These are phyloP conservation scores for Sthenelais limicola DNA, from an alignment of 2,888 invertebrate genomes.

Conservation along the genomic window DNA sequence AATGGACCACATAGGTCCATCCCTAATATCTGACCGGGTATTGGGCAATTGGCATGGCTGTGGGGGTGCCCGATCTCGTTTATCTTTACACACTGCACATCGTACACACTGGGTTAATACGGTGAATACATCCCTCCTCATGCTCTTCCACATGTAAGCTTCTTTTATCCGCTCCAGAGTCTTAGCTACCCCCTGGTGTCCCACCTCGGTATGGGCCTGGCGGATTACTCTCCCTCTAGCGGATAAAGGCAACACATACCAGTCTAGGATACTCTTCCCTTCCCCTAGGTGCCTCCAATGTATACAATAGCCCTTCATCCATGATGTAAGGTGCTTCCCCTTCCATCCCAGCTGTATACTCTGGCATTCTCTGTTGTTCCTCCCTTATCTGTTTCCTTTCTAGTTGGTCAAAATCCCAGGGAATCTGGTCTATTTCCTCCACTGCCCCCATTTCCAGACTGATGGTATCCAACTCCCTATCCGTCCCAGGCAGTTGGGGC, in stretches of 20 bases:
- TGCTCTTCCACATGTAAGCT: conserved; percentile 3
- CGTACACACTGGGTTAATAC: background rate
- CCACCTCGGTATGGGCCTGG: background rate
- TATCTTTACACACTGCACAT: background rate
- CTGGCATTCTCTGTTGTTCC: background rate
- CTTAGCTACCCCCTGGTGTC: conserved; percentile 2
- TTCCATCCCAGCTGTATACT: background rate
- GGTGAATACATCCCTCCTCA: background rate
- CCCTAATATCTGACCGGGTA: background rate
- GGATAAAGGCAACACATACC: background rate
- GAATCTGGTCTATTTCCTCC: background rate
- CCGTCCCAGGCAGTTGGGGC: background rate
- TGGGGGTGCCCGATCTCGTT: background rate
- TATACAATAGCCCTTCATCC: background rate
- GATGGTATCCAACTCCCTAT: too few relatives aligned
- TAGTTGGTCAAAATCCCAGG: background rate
- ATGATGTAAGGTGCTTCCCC: background rate
- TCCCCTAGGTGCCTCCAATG: background rate
- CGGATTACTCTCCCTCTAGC: background rate
- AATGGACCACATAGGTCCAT: conserved; percentile 18
- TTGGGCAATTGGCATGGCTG: too few relatives aligned
- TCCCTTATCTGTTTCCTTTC: background rate
- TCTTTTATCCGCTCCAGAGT: conserved; percentile 4
- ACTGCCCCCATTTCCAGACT: background rate
- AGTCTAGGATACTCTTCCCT: background rate